A percentile compares a stretch with the other conserved stretches of the same genome.
Evolutionary conservation across 37 sponge, comb jelly and placozoan species (phyloP).

Genomic region (Crambe crambe): DNA sequence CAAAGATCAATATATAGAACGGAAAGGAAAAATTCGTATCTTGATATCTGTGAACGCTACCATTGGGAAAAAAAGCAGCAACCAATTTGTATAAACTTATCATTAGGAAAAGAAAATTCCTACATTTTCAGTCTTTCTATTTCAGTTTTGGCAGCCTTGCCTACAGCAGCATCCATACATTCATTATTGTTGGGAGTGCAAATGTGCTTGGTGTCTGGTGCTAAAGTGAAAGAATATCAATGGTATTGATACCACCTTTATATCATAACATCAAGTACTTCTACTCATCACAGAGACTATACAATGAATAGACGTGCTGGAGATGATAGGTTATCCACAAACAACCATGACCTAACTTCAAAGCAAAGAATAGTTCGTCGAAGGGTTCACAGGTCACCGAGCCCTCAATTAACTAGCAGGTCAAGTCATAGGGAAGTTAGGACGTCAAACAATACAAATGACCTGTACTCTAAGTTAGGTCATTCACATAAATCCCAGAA

Average conservation of each 20-base stretch:
- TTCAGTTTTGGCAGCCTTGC: no score
- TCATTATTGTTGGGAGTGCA: no score
- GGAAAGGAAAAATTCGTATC: not conserved
- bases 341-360: not conserved
- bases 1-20: no score
- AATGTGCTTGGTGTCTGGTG: not conserved
- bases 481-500: not conserved
- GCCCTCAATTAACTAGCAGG: constrained; percentile 11
- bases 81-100: no score
- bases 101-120: no score
- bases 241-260: not conserved
- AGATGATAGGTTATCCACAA: not conserved
- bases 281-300: not conserved
- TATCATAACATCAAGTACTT: not conserved
- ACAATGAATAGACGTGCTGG: constrained; percentile 1
- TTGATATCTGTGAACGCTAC: not conserved
- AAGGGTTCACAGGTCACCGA: constrained; percentile 19
- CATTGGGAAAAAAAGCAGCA: no score
- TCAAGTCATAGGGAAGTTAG: constrained; percentile 24
- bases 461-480: not conserved
- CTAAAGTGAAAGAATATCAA: not conserved
- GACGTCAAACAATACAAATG: not conserved
- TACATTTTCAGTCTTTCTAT: no score
- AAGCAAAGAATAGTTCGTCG: constrained; percentile 61
- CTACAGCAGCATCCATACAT: no score